phyloP scores from a whole-genome alignment of 2,797 vertebrate genomes.

The Platalea minor region DNA sequence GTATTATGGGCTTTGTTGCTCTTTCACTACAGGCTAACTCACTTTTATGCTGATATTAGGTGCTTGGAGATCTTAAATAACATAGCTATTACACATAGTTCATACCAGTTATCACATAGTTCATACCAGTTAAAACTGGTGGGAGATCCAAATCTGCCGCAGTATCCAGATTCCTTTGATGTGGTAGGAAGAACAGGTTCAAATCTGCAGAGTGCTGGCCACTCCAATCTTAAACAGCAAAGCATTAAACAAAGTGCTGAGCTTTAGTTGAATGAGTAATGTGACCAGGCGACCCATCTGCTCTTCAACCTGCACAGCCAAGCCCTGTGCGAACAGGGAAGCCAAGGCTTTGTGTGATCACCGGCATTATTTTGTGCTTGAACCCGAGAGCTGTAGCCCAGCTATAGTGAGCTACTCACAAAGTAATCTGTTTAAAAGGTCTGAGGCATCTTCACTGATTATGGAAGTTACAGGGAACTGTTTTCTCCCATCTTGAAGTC shows the following conservation, averaged over 20 bases:
- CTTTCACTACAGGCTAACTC: background rate
- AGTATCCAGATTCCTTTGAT: background rate
- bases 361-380: background rate
- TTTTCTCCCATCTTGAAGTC: background rate
- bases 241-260: conserved; percentile 2
- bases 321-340: background rate
- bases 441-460: background rate
- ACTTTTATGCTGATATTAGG: background rate
- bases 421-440: background rate
- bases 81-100: background rate
- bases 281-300: background rate
- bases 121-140: conserved; percentile 11
- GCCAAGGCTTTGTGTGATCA: background rate
- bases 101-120: background rate
- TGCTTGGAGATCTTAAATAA: background rate
- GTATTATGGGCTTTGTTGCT: background rate
- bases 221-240: background rate
- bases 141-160: conserved; percentile 23
- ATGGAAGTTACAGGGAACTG: background rate
- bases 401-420: background rate
- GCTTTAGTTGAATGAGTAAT: background rate
- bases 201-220: conserved; percentile 3
- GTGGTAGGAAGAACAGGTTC: conserved; percentile 28
- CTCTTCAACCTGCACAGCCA: background rate
- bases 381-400: background rate